These are phyloP conservation scores for Cephus runcator DNA, from an alignment of 2,888 invertebrate genomes.

Conservation along the genomic window DNA sequence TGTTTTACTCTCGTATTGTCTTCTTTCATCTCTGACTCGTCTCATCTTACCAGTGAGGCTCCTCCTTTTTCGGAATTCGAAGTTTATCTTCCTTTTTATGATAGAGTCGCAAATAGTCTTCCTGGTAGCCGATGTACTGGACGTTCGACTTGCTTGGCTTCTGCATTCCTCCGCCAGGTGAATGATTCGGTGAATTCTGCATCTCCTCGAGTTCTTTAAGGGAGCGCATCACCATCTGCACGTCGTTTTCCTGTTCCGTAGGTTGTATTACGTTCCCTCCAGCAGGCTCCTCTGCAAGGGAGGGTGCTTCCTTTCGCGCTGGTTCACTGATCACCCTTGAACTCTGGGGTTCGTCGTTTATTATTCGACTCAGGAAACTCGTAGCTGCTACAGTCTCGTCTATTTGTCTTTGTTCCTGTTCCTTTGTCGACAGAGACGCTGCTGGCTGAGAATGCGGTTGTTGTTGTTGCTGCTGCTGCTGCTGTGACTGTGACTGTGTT, in stretches of 20 bases:
- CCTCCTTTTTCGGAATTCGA: constrained; percentile 47
- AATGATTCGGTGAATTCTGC: constrained; percentile 55
- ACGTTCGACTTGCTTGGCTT: constrained; percentile 49
- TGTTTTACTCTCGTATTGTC: neutral
- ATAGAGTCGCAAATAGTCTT: constrained; percentile 53
- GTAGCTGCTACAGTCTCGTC: constrained; percentile 65
- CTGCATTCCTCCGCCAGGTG: constrained; percentile 44
- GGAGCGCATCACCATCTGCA: constrained; percentile 62
- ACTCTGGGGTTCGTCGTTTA: constrained; percentile 52
- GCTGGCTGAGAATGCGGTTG: constrained; percentile 14
- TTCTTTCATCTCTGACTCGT: neutral
- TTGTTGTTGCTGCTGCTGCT: neutral
- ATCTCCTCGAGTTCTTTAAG: constrained; percentile 56
- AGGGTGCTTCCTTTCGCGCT: constrained; percentile 35
- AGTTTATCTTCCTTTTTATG: constrained; percentile 57
- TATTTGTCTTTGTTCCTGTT: constrained; percentile 58
- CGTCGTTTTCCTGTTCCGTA: constrained; percentile 58
- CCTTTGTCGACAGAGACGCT: constrained; percentile 48
- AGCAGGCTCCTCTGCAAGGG: constrained; percentile 11
- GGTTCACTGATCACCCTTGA: constrained; percentile 34
- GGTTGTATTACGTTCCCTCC: constrained; percentile 36
- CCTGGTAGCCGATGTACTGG: constrained; percentile 46
- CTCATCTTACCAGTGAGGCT: constrained; percentile 49
- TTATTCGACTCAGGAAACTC: constrained; percentile 64
- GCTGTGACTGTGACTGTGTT: neutral